These are phyloP conservation scores for Vanessa tameamea DNA, from an alignment of 1,140 invertebrate species.

Conservation along the genomic window DNA sequence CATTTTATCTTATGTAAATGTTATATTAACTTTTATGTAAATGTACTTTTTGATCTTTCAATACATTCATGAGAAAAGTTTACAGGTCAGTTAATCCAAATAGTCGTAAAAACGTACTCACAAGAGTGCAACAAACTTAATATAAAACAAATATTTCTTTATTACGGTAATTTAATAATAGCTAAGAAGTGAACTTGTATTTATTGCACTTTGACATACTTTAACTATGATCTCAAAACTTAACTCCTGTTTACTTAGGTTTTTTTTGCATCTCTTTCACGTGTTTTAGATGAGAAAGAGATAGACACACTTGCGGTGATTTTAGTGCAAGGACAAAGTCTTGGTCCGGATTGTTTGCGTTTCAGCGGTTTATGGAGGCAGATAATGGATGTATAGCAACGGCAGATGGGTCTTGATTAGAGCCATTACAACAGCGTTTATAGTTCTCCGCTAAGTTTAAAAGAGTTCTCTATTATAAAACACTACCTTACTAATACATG, in stretches of 20 bases:
- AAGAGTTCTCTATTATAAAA: not conserved
- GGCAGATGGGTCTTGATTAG: conserved; percentile 62
- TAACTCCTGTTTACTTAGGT: conserved; percentile 17
- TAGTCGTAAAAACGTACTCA: no score
- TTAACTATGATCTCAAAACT: conserved; percentile 13
- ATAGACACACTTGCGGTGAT: conserved; percentile 37
- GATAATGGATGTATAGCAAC: conserved; percentile 67
- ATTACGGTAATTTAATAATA: not conserved
- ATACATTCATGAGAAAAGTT: no score
- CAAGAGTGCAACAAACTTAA: not conserved
- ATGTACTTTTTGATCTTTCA: no score
- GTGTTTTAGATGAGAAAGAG: conserved; percentile 15
- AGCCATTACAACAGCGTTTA: conserved; percentile 48
- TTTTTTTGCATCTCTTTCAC: conserved; percentile 7
- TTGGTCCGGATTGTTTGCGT: conserved; percentile 65
- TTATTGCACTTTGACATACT: not conserved
- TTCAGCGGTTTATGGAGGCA: conserved; percentile 70
- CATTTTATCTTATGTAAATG: no score
- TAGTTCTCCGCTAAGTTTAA: conserved; percentile 2
- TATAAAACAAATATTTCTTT: not conserved
- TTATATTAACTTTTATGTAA: no score
- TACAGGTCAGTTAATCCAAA: no score
- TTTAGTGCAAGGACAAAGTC: conserved; percentile 52
- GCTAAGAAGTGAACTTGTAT: not conserved
- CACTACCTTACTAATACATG: no score